Evolutionary conservation across 2,113 vertebrate genomes (phyloP), one percentile per base, ranked within the genome.

Genomic region (Aegotheles bennettii): DNA sequence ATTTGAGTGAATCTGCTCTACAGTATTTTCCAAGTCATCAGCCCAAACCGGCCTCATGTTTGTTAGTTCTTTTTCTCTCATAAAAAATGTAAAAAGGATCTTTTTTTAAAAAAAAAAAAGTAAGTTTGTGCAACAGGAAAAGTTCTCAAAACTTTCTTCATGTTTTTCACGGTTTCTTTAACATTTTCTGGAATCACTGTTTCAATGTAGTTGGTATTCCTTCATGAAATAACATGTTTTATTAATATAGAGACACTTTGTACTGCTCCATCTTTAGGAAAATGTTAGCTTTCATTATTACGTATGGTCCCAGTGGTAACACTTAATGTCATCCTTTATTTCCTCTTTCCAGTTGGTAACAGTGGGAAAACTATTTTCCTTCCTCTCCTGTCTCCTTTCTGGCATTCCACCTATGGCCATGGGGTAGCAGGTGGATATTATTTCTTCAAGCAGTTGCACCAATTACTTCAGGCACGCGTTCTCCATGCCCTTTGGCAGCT

Each of bases 401-500:
- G 87, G 73, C 75, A 47, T 59, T 81, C 60, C 89, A 79, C 61
- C 48, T 50, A 13, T 5, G 7, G 13, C 40, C 29, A 2, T 33
- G 60, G 67, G 38, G 31, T 54, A 81, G 42, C 68, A 74, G 38
- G 29, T 0, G 0, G 70, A 3, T 71, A 56, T 56, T 64, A 54
- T 54, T 89, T 90, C 56, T 75, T 82, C 70, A 69, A 38, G 50
- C 53, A 74, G 47, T 91, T 84, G 48, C 57, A 88, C 23, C 57
- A 65, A 75, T 79, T 95, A 42, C 74, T 91, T 92, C 47, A 89
- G 69, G 84, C 83, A 87, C 4, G 18, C 61, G 29, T 88, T 85
- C 76, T 90, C 75, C 12, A 3, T 77, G 84, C 63, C 64, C 38
- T 61, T 83, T 40, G 53, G 64, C 94, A 97, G 85, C 94, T 97